A percentile compares a stretch with the other conserved stretches of the same genome.
These are phyloP conservation scores for Reticulitermes lucifugus DNA, from an alignment of 2,888 invertebrate species.

Conservation along the genomic window DNA sequence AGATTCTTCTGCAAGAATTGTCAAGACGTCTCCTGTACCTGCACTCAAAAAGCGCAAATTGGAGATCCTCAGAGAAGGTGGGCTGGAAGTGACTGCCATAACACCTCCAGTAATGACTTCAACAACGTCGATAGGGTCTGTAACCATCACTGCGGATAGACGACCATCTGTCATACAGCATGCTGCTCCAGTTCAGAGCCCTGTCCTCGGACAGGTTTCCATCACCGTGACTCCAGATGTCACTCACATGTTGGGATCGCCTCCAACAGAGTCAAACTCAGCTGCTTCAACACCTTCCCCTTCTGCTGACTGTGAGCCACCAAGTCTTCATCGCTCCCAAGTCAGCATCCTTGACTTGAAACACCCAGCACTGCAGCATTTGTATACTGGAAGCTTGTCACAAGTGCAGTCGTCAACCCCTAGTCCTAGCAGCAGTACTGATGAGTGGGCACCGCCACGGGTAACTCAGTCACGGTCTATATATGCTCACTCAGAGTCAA, in stretches of 20 bases:
- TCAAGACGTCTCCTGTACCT: slow-evolving; percentile 45
- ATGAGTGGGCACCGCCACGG: slow-evolving; percentile 54
- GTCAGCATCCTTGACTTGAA: slow-evolving; percentile 46
- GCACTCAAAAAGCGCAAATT: slow-evolving; percentile 75
- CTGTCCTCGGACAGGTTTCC: slow-evolving; percentile 58
- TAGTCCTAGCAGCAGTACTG: slow-evolving; percentile 42
- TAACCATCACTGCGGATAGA: slow-evolving; percentile 45
- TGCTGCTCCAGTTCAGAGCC: slow-evolving; percentile 44
- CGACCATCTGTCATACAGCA: slow-evolving; percentile 65
- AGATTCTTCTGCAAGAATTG: slow-evolving; percentile 44
- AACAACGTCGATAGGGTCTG: slow-evolving; percentile 52
- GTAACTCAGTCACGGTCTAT: slow-evolving; percentile 73
- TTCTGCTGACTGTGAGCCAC: slow-evolving; percentile 13
- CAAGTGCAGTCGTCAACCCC: slow-evolving; percentile 42
- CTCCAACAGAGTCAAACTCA: slow-evolving; percentile 47
- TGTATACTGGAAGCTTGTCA: slow-evolving; percentile 42
- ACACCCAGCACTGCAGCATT: slow-evolving; percentile 47
- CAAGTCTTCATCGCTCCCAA: slow-evolving; percentile 6
- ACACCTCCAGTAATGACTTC: slow-evolving; percentile 58
- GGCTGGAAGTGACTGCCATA: slow-evolving; percentile 80
- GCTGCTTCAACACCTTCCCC: slow-evolving; percentile 41
- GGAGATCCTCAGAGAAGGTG: slow-evolving; percentile 80
- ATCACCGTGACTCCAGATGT: slow-evolving; percentile 66
- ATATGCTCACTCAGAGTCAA: slow-evolving; percentile 64
- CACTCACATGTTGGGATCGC: slow-evolving; percentile 62